Base-by-base conservation (phyloP, 1,140 invertebrate species). In the Drosophila busckii region DNA sequence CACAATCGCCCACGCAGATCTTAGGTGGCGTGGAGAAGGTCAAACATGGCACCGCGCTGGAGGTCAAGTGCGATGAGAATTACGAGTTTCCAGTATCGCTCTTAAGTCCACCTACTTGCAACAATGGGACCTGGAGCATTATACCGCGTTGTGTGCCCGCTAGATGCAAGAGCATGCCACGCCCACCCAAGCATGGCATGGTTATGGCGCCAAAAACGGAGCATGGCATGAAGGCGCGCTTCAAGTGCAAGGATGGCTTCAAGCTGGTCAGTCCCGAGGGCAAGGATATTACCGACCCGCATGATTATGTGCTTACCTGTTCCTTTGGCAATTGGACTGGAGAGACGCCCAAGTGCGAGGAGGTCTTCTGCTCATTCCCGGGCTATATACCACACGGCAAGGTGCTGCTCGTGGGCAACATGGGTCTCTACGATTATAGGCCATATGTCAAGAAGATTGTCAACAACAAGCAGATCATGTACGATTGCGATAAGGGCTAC, bases 401-500 rank as follows among this genome's bases (percentile, higher is more conserved):
- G 86, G 95, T 99, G 0, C 89, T 98, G 7, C 88, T 99, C 0
- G 96, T 99, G 1, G 97, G 97, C 2, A 97, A 97, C 76, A 98
- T 98, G 96, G 97, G 97, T 0, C 90, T 97, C 20, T 99, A 99
- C 87, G 97, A 98, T 86, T 99, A 98, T 85, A 89, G 96, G n/a
- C 94, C 96, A 0, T 99, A 99, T 83, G 97, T 99, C 0, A 93
- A 92, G 71, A 97, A 96, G 89, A 90, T 93, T n/a, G 91, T 92
- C 0, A 97, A 97, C 87, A 98, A 98, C 80, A 96, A 97, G 63
- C 95, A 98, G 86, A 98, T 99, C 17, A 96, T 97, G 92, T 99
- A 97, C 87, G 95, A 98, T 66, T 99, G 97, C 86, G 93, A 97
- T 55, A 95, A 96, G 80, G 96, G 96, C 0, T 97, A 95, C 73